A percentile compares a stretch with the other conserved stretches of the same genome.
Conservation (phyloP, 1,140 invertebrate genomes). For the Cherax quadricarinatus region DNA sequence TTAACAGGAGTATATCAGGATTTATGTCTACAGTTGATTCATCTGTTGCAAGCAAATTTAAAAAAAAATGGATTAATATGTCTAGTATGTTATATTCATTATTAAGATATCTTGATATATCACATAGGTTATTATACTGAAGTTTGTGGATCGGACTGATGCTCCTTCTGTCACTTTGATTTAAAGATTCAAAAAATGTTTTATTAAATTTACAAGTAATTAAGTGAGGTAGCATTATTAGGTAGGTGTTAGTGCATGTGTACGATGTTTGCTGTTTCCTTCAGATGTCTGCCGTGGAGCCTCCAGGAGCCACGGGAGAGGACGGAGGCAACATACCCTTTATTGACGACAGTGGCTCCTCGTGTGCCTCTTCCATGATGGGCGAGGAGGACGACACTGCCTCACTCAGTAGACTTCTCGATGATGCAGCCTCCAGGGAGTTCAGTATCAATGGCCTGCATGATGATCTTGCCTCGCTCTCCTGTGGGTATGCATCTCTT, state of each 20-base stretch:
- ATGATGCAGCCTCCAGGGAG: conserved; percentile 71
- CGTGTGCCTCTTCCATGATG: conserved; percentile 71
- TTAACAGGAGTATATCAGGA: no score
- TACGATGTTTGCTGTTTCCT: conserved; percentile 19
- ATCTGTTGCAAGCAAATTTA: no score
- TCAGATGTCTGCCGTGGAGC: conserved; percentile 36
- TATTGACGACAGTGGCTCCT: conserved; percentile 70
- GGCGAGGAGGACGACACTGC: conserved; percentile 63
- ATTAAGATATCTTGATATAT: no score
- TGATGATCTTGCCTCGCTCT: conserved; percentile 71
- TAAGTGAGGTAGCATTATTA: not conserved
- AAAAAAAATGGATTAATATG: no score
- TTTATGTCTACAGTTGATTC: no score
- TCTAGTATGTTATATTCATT: no score
- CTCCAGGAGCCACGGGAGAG: conserved; percentile 26
- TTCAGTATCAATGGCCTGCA: conserved; percentile 72
- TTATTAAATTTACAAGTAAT: not conserved
- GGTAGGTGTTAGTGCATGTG: conserved; percentile 27
- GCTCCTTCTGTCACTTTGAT: no score
- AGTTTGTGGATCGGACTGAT: no score
- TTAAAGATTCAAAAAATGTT: no score
- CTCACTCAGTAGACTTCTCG: conserved; percentile 69
- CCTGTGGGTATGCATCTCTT: conserved; percentile 70
- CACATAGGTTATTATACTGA: no score
- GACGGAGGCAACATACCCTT: conserved; percentile 64